Percentiles rank a stretch among this genome's conserved stretches.
Conservation (phyloP, 1,140 invertebrate genomes). For the Euglossa dilemma region DNA sequence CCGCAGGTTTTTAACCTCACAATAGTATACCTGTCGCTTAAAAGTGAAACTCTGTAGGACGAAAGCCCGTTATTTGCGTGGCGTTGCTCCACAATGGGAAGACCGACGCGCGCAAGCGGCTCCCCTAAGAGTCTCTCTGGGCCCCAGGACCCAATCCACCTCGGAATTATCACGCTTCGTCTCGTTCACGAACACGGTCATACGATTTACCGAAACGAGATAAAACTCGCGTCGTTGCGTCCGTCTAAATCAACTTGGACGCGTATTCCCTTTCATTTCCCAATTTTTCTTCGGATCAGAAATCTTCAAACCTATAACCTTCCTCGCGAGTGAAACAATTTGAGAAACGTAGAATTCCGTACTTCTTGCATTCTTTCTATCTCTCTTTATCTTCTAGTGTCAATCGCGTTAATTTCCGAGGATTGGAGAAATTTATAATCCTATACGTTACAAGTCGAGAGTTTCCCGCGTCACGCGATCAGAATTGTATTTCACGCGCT, state of each 20-base stretch:
- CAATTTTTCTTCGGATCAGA: too few species aligned
- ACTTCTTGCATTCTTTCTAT: too few species aligned
- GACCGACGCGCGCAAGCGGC: not conserved
- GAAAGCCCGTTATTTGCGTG: slow-evolving; percentile 49
- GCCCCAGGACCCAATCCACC: slow-evolving; percentile 43
- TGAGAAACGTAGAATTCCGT: too few species aligned
- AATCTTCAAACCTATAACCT: too few species aligned
- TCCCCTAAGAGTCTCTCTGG: slow-evolving; percentile 13
- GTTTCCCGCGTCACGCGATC: too few species aligned
- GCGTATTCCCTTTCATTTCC: too few species aligned
- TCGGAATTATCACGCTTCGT: slow-evolving; percentile 30
- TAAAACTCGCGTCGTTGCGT: not conserved
- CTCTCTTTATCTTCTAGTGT: too few species aligned
- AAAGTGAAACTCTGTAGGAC: slow-evolving; percentile 61
- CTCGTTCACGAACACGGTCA: slow-evolving; percentile 5
- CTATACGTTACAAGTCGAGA: too few species aligned
- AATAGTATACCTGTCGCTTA: slow-evolving; percentile 47
- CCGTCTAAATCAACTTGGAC: not conserved
- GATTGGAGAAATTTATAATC: too few species aligned
- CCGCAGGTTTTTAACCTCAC: slow-evolving; percentile 44
- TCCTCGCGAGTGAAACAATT: too few species aligned
- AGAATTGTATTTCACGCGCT: too few species aligned
- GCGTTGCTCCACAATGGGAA: slow-evolving; percentile 38
- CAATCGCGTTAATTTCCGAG: too few species aligned
- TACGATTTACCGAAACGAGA: slow-evolving; percentile 10